phyloP scores from a whole-genome alignment of 1,140 invertebrate genomes.

The Pachypeltis micranthus region DNA sequence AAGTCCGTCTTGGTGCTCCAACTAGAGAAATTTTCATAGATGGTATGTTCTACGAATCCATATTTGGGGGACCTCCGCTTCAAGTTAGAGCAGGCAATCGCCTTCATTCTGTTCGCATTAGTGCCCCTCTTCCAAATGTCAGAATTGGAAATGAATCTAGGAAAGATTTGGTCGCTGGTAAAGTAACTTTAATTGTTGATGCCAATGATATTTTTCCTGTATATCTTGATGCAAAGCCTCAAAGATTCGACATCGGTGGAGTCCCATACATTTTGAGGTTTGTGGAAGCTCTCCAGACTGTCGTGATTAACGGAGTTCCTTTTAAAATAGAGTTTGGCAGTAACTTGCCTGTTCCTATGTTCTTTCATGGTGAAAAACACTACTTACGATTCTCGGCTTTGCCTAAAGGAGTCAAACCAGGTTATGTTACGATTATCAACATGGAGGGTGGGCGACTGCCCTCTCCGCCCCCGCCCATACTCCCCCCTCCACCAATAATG shows the following conservation, averaged over 20 bases:
- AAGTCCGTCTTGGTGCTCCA: conserved; percentile 79
- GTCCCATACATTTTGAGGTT: conserved; percentile 66
- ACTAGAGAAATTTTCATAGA: conserved; percentile 85
- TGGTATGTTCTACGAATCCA: conserved; percentile 72
- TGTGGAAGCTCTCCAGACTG: conserved; percentile 58
- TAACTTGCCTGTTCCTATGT: conserved; percentile 67
- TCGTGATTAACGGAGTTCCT: conserved; percentile 69
- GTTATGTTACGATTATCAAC: conserved; percentile 50
- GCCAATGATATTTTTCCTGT: conserved; percentile 63
- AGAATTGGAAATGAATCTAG: conserved; percentile 57
- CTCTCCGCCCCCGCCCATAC: conserved; percentile 22
- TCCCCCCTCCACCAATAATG: conserved; percentile 19
- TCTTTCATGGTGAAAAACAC: conserved; percentile 64
- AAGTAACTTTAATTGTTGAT: conserved; percentile 71
- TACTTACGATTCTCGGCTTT: conserved; percentile 71
- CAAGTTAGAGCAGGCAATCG: conserved; percentile 69
- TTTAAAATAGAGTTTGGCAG: conserved; percentile 81
- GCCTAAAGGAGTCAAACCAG: conserved; percentile 58
- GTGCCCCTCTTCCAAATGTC: conserved; percentile 77
- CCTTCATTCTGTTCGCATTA: conserved; percentile 59
- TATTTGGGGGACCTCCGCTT: conserved; percentile 80
- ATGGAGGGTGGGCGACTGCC: conserved; percentile 45
- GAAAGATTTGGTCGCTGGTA: conserved; percentile 65
- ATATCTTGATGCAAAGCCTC: conserved; percentile 74
- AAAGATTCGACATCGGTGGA: conserved; percentile 63